A percentile compares a stretch with the other conserved stretches of the same genome.
phyloP scores from a whole-genome alignment of 1,140 invertebrate genomes.

The Drosophila tristis region DNA sequence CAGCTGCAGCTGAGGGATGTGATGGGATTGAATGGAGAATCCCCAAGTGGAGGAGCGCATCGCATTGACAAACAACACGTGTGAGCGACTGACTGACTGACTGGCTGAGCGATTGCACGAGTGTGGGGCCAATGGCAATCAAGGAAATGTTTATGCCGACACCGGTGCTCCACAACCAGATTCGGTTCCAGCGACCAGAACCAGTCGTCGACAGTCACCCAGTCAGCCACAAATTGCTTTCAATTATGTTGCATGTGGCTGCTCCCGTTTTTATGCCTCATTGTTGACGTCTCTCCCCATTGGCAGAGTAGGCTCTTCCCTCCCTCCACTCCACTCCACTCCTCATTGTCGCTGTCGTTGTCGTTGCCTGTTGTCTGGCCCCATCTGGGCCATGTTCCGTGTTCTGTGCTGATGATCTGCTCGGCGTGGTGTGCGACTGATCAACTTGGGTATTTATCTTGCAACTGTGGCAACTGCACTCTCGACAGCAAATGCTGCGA shows the following conservation, averaged over 20 bases:
- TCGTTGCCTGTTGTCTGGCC: conserved; percentile 3
- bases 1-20: conserved; percentile 3
- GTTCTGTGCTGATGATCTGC: conserved; percentile 63
- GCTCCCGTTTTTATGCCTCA: conserved; percentile 78
- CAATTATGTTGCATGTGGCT: conserved; percentile 77
- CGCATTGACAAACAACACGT: conserved; percentile 79
- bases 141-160: conserved; percentile 78
- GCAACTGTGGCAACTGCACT: conserved; percentile 61
- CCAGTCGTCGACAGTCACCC: conserved; percentile 6
- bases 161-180: conserved; percentile 44
- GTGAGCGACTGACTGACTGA: conserved; percentile 59
- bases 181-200: neutral
- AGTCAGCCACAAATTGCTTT: conserved; percentile 79
- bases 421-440: conserved; percentile 52
- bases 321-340: conserved; percentile 6
- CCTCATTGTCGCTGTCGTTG: conserved; percentile 9
- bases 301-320: conserved; percentile 23
- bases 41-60: conserved; percentile 49
- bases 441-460: conserved; percentile 71
- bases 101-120: conserved; percentile 12
- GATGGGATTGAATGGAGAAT: conserved; percentile 13
- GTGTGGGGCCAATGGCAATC: conserved; percentile 70
- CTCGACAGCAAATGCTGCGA: conserved; percentile 44
- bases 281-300: conserved; percentile 71
- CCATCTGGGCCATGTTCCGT: conserved; percentile 63